Percentiles rank a stretch among this genome's conserved stretches.
These are phyloP conservation scores for Marmota monax DNA, from an alignment of 2,113 vertebrate genomes.

Conservation along the genomic window DNA sequence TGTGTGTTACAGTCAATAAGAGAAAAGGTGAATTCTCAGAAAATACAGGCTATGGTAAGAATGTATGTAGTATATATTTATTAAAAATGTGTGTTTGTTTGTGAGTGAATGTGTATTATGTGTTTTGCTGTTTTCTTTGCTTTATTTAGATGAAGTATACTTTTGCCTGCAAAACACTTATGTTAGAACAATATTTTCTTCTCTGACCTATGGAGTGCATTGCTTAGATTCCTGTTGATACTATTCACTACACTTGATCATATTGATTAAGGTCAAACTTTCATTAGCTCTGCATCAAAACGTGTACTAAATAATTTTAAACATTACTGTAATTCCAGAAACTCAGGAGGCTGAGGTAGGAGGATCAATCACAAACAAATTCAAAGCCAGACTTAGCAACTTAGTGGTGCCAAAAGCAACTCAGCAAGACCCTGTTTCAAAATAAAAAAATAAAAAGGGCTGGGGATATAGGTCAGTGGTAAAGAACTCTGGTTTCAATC, in stretches of 20 bases:
- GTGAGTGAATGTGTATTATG: neutral
- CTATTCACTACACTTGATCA: neutral
- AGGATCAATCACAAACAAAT: too few species aligned
- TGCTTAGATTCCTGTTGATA: neutral
- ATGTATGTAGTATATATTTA: neutral
- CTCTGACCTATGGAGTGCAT: neutral
- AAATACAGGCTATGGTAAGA: neutral
- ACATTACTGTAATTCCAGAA: too few species aligned
- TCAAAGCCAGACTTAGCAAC: too few species aligned
- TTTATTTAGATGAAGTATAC: neutral
- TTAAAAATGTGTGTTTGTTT: neutral
- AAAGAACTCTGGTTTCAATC: too few species aligned
- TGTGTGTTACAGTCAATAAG: neutral
- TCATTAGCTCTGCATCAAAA: neutral
- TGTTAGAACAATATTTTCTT: neutral
- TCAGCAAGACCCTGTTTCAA: too few species aligned
- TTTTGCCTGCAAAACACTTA: neutral
- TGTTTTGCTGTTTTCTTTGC: neutral
- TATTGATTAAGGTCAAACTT: neutral
- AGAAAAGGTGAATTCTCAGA: neutral
- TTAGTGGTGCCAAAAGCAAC: too few species aligned
- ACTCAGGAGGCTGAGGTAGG: too few species aligned
- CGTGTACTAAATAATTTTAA: neutral
- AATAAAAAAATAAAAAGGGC: too few species aligned
- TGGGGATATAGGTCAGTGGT: too few species aligned